Conservation (phyloP, 2,113 vertebrate genomes). For the Pseudopodoces humilis region DNA sequence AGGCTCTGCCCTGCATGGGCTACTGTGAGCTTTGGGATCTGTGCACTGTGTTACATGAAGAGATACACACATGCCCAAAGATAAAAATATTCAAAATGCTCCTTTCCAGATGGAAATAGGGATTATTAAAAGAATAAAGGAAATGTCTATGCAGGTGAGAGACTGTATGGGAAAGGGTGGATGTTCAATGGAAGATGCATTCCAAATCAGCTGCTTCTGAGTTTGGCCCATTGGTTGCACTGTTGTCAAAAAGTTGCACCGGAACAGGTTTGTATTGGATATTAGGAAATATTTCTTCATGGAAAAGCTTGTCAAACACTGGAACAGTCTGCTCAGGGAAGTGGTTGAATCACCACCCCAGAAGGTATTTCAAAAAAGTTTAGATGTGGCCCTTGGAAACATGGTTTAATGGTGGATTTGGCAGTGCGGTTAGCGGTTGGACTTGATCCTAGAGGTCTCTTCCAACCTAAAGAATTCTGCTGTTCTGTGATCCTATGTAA, state of each 20-base stretch:
- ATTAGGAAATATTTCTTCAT: not conserved
- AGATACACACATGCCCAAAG: not conserved
- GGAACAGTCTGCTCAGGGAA: not conserved
- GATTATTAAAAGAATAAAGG: not conserved
- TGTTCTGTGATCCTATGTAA: not conserved
- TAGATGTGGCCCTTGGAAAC: not conserved
- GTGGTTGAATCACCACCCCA: not conserved
- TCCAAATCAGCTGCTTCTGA: not conserved
- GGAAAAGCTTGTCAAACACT: not conserved
- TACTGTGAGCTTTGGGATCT: not conserved
- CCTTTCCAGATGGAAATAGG: not conserved
- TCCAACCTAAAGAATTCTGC: not conserved
- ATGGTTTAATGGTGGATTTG: not conserved
- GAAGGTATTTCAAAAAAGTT: accelerated
- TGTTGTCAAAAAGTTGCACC: not conserved
- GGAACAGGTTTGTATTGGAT: not conserved
- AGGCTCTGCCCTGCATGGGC: not conserved
- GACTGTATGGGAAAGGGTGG: not conserved
- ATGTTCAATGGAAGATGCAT: not conserved
- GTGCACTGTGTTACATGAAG: not conserved
- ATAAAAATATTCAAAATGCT: not conserved
- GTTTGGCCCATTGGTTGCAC: not conserved
- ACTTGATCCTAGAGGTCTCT: not conserved
- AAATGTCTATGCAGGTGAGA: not conserved
- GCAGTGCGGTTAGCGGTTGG: not conserved